Percentiles rank a stretch among this genome's conserved stretches.
Evolutionary conservation across 2,113 vertebrate genomes (phyloP).

Genomic region (Vidua macroura): DNA sequence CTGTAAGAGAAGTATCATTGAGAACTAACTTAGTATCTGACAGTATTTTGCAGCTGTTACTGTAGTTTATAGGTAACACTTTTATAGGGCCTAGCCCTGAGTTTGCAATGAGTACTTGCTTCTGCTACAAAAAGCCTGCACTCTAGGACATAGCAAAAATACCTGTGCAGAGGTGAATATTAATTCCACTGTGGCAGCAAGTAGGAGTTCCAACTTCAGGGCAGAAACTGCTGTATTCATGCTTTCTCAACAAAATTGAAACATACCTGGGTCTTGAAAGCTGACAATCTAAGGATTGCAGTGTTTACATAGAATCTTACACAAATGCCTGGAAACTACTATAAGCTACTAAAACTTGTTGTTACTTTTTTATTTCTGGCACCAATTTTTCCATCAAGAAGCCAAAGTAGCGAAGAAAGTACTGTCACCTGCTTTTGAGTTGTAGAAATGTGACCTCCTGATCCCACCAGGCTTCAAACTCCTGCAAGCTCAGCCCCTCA

Average conservation of each 20-base stretch:
- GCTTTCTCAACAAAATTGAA: not conserved
- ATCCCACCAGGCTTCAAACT: not conserved
- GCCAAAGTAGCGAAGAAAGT: not conserved
- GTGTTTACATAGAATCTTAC: not conserved
- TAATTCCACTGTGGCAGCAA: not conserved
- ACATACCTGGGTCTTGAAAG: not conserved
- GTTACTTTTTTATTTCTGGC: not conserved
- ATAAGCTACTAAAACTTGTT: not conserved
- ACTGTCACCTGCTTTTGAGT: not conserved
- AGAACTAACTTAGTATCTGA: not conserved
- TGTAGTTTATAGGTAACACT: not conserved
- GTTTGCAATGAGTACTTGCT: not conserved
- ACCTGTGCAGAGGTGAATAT: not conserved
- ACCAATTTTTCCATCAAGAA: not conserved
- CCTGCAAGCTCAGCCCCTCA: not conserved
- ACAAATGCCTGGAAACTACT: not conserved
- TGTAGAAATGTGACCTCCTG: not conserved
- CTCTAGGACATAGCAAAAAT: not conserved
- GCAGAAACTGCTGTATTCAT: not conserved
- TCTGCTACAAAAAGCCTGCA: not conserved
- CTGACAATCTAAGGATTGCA: not conserved
- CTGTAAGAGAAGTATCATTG: not conserved
- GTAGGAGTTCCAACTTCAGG: not conserved
- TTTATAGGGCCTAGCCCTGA: not conserved
- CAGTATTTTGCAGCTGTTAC: not conserved